Evolutionary conservation across 1,140 invertebrate genomes (phyloP), one percentile per base, ranked within the genome.

Genomic region (Polypedilum pembai): DNA sequence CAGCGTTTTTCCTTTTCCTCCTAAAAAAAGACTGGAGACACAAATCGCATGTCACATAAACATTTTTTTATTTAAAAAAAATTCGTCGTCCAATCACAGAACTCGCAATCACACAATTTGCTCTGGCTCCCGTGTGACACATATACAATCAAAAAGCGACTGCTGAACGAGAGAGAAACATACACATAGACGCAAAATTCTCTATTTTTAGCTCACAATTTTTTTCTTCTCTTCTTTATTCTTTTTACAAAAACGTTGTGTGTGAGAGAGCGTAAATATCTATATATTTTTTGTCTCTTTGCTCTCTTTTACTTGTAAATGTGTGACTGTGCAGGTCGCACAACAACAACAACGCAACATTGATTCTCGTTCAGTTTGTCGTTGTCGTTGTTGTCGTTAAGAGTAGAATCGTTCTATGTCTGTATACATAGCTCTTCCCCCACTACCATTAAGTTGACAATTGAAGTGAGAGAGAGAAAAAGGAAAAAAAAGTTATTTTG

Each of bases 11-110:
- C 45, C 45, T 56, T 33, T 33, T 33, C 24, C 24, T 33, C 24
- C 24, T 33, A 33, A 33, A 33, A 33, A 56, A 56, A 56, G 12
- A 69, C 17, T 69, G 65, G 65, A 69, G 65, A 69, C 65, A 69
- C 65, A 21, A 69, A 69, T 69, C 65, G 65, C 65, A 69, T 69
- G 65, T 69, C 65, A 69, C 65, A 69, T 69, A 21, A 69, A 69
- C 20, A 20, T 69, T 69, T 69, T 69, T 69, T 21, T 69, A 20
- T 8, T 20, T 69, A 20, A 69, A 69, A 69, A 69, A 69, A 69
- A 69, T 18, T 56, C 45, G 65, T 69, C 65, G 65, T 69, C 65
- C 65, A 69, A 69, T 69, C 65, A 69, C 65, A 69, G 20, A 18
- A 21, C 65, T 69, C 65, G 20, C 65, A 69, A 69, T 69, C 65